Conservation (phyloP, 1,140 invertebrate species). For the Myzus persicae region DNA sequence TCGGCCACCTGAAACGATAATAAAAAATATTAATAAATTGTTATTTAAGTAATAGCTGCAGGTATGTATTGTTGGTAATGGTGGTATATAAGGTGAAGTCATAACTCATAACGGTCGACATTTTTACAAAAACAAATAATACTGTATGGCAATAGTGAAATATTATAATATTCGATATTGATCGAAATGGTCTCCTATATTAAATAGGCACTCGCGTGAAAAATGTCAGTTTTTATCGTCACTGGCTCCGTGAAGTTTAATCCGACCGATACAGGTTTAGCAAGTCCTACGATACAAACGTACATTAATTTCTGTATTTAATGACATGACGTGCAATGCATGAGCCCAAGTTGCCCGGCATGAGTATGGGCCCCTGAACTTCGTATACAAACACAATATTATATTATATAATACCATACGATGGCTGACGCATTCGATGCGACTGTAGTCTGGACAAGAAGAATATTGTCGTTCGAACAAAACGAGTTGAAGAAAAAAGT, state of each 20-base stretch:
- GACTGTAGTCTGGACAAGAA: neutral
- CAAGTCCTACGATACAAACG: neutral
- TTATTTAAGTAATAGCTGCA: neutral
- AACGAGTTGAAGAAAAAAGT: neutral
- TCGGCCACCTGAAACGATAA: neutral
- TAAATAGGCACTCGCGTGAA: too few species aligned
- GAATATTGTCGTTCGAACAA: neutral
- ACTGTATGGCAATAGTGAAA: too few species aligned
- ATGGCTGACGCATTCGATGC: neutral
- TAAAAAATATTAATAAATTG: neutral
- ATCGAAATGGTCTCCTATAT: too few species aligned
- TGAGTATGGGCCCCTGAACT: neutral
- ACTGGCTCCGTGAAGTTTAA: too few species aligned
- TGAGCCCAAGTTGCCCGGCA: neutral
- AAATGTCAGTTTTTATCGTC: too few species aligned
- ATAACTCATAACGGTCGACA: too few species aligned
- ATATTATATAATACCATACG: neutral
- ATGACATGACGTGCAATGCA: neutral
- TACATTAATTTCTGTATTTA: neutral
- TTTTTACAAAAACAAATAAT: too few species aligned
- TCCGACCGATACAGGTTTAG: neutral
- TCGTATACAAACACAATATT: neutral
- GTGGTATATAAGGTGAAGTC: too few species aligned
- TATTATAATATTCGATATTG: too few species aligned
- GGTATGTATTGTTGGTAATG: too few species aligned